Conservation (phyloP, 2,888 invertebrate species). For the Lasioglossum figueresi region DNA sequence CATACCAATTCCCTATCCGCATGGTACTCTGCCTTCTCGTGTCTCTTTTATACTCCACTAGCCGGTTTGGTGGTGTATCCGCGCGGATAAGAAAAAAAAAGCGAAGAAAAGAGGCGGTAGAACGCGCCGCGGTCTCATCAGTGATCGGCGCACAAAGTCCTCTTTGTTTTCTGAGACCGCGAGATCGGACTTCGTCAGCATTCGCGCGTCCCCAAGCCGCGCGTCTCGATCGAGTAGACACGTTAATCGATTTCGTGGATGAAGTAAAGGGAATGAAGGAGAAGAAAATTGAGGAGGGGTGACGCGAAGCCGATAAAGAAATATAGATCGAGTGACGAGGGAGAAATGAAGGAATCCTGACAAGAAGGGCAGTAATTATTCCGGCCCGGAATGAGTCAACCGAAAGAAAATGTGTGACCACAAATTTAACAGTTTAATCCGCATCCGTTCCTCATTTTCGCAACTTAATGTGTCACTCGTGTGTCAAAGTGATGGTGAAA, state of each 20-base stretch:
- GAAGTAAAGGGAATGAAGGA: constrained; percentile 21
- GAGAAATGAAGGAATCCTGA: background rate
- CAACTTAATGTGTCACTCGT: too few relatives aligned
- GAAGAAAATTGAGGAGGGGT: constrained; percentile 12
- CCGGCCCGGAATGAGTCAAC: background rate
- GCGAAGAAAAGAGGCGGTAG: constrained; percentile 29
- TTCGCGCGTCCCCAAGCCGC: constrained; percentile 61
- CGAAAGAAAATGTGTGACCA: background rate
- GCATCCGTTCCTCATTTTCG: too few relatives aligned
- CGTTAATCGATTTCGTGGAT: constrained; percentile 69
- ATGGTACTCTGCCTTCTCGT: constrained; percentile 38
- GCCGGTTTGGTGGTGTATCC: constrained; percentile 20
- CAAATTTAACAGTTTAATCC: background rate
- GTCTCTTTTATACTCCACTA: constrained; percentile 9
- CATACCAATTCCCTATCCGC: constrained; percentile 64
- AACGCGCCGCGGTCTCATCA: constrained; percentile 65
- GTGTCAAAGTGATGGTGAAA: too few relatives aligned
- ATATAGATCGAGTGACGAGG: constrained; percentile 23
- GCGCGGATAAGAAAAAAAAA: constrained; percentile 3
- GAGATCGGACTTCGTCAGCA: constrained; percentile 51
- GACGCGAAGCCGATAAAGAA: constrained; percentile 14
- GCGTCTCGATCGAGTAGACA: constrained; percentile 70
- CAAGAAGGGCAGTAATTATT: constrained; percentile 33
- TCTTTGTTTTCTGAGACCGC: constrained; percentile 68
- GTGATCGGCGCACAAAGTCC: constrained; percentile 61